Percentiles rank a stretch among this genome's conserved stretches.
These are phyloP conservation scores for Aricia agestis DNA, from an alignment of 1,140 invertebrate genomes.

Conservation along the genomic window DNA sequence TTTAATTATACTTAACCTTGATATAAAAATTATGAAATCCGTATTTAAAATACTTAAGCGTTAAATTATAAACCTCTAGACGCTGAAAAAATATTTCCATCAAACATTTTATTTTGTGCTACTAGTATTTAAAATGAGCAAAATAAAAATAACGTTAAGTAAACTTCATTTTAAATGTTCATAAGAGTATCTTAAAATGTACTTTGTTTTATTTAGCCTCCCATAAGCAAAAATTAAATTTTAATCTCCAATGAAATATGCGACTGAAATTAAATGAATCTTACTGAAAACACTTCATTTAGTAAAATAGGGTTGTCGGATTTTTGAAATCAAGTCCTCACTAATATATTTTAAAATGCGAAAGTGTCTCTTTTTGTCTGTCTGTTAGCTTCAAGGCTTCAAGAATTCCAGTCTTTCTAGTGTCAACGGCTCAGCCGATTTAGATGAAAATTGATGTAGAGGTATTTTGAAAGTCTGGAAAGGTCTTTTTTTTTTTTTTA, in stretches of 20 bases:
- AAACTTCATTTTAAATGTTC: neutral
- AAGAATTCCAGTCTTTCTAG: too few relatives aligned
- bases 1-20: conserved; percentile 6
- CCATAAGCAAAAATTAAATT: neutral
- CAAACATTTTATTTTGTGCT: neutral
- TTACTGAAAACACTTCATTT: neutral
- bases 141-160: neutral
- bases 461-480: too few relatives aligned
- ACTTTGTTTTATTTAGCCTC: neutral
- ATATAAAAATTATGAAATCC: neutral
- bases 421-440: too few relatives aligned
- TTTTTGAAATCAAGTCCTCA: neutral
- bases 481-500: too few relatives aligned
- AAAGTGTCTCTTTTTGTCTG: too few relatives aligned
- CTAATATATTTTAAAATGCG: too few relatives aligned
- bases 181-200: neutral
- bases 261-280: neutral
- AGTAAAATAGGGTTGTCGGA: neutral
- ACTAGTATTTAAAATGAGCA: neutral
- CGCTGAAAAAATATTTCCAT: neutral
- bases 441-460: too few relatives aligned
- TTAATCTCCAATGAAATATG: neutral
- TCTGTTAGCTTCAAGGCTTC: too few relatives aligned
- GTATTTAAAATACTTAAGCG: neutral
- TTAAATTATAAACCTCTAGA: neutral